phyloP scores from a whole-genome alignment of 2,888 invertebrate genomes.

The Chalcosyrphus nemorum region DNA sequence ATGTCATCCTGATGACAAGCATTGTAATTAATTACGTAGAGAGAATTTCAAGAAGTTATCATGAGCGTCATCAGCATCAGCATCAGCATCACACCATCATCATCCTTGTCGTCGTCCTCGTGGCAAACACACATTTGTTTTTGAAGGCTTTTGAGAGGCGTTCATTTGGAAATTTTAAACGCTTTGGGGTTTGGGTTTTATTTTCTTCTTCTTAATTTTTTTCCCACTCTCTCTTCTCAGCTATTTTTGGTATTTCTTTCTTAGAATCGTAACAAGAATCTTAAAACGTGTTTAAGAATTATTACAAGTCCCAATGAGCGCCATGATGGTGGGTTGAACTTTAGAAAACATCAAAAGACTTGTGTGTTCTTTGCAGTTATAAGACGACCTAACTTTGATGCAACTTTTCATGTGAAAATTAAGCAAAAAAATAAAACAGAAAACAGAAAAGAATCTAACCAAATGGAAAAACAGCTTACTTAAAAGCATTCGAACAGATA shows the following conservation, averaged over 20 bases:
- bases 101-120: not conserved
- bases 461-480: not conserved
- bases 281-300: not conserved
- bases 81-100: conserved; percentile 44
- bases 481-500: not conserved
- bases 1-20: conserved; percentile 68
- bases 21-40: conserved; percentile 66
- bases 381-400: not conserved
- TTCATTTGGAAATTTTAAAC: conserved; percentile 65
- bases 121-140: conserved; percentile 47
- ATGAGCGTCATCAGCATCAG: conserved; percentile 54
- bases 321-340: not conserved
- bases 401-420: not conserved
- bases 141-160: conserved; percentile 47
- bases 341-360: conserved; percentile 41
- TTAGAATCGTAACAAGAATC: conserved; percentile 1
- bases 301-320: not conserved
- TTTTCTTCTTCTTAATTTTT: not conserved
- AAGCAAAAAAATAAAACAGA: not conserved
- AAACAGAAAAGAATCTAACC: not conserved
- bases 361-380: not conserved
- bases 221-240: too few species aligned
- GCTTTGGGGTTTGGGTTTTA: conserved; percentile 16
- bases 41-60: conserved; percentile 69
- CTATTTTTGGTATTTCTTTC: not conserved